phyloP scores from a whole-genome alignment of 2,797 vertebrate genomes.

The Enteromius fasciolatus region DNA sequence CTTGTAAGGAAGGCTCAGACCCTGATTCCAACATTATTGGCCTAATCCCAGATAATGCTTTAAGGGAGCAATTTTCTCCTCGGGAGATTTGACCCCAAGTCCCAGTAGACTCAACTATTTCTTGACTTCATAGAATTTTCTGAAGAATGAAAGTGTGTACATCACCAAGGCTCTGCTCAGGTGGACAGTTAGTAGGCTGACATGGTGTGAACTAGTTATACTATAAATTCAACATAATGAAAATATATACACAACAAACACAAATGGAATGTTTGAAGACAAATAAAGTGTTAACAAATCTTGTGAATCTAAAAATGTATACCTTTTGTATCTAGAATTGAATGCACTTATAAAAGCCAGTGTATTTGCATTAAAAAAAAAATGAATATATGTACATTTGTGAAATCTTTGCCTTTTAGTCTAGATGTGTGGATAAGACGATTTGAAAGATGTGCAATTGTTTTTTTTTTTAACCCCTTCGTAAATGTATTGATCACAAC shows the following conservation, averaged over 20 bases:
- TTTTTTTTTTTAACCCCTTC: neutral
- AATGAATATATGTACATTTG: neutral
- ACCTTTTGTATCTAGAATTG: neutral
- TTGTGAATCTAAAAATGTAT: neutral
- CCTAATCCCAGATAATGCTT: constrained; percentile 85
- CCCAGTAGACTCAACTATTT: constrained; percentile 80
- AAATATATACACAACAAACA: neutral
- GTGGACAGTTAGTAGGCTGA: neutral
- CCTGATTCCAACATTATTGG: constrained; percentile 80
- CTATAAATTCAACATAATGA: neutral
- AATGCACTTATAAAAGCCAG: neutral
- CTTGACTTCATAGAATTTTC: constrained; percentile 78
- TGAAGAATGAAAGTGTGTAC: constrained; percentile 75
- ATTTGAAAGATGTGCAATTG: neutral
- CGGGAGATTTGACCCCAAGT: constrained; percentile 80
- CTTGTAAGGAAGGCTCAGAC: constrained; percentile 75
- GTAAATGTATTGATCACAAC: constrained; percentile 67
- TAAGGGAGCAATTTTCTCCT: constrained; percentile 86
- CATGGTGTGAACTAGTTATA: neutral
- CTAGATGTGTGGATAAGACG: neutral
- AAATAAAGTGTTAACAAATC: neutral
- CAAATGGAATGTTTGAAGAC: neutral
- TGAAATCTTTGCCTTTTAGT: neutral
- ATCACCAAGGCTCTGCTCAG: constrained; percentile 11
- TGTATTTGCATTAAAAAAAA: neutral